phyloP scores from a whole-genome alignment of 1,140 invertebrate genomes.

The Orchestia grillus region DNA sequence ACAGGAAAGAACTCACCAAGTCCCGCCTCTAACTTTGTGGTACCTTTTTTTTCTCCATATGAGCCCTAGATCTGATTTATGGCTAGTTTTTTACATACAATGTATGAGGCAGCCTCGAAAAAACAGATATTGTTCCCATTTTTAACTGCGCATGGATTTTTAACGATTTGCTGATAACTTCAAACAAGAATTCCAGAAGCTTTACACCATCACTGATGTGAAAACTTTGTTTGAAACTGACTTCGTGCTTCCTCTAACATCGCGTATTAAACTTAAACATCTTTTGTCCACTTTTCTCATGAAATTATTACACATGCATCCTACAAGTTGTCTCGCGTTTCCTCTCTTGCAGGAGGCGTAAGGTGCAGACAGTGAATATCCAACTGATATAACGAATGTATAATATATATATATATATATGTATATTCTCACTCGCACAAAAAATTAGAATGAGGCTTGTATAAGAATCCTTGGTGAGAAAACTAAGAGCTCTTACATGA shows the following conservation, averaged over 20 bases:
- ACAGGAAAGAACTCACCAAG: not conserved
- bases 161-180: not conserved
- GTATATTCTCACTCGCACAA: too few relatives aligned
- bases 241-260: not conserved
- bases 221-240: not conserved
- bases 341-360: too few relatives aligned
- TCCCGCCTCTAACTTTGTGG: not conserved
- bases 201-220: not conserved
- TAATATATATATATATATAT: too few relatives aligned
- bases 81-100: not conserved
- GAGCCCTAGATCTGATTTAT: not conserved
- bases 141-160: not conserved
- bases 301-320: not conserved
- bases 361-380: too few relatives aligned
- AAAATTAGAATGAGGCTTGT: too few relatives aligned
- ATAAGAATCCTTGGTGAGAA: too few relatives aligned
- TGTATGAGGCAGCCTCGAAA: not conserved
- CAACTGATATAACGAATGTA: too few relatives aligned
- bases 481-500: too few relatives aligned
- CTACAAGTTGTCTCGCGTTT: too few relatives aligned
- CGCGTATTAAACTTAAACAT: not conserved
- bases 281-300: not conserved
- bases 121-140: not conserved
- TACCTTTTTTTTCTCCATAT: not conserved
- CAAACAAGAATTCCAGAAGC: not conserved